Percentiles rank a stretch among this genome's conserved stretches.
These are phyloP conservation scores for Setipinna tenuifilis DNA, from an alignment of 2,797 vertebrate species.

Conservation along the genomic window DNA sequence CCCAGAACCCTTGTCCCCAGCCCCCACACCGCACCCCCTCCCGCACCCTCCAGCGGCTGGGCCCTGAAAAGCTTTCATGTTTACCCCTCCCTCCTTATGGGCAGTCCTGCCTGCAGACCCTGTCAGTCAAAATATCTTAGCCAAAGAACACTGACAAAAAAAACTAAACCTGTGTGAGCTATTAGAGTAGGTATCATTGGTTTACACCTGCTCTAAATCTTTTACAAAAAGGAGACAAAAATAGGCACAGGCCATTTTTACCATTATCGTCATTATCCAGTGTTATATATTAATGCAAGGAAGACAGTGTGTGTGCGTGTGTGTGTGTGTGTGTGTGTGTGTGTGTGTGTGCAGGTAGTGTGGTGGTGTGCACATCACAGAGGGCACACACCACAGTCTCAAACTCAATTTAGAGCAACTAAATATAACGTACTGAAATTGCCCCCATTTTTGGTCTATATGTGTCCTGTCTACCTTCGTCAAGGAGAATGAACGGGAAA, in stretches of 20 bases:
- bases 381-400: background rate
- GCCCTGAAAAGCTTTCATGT: no score
- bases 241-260: background rate
- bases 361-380: background rate
- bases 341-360: background rate
- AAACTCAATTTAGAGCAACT: constrained; percentile 19
- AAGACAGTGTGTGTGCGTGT: background rate
- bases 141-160: background rate
- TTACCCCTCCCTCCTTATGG: no score
- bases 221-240: background rate
- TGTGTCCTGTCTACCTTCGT: constrained; percentile 18
- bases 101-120: no score
- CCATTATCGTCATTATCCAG: background rate
- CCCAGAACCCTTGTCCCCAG: no score
- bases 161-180: background rate
- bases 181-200: background rate
- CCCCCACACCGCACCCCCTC: no score
- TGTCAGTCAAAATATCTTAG: background rate
- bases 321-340: no score
- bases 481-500: constrained; percentile 21
- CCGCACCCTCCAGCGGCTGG: no score
- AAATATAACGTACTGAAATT: constrained; percentile 12
- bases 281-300: background rate
- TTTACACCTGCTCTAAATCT: background rate
- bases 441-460: constrained; percentile 15